Evolutionary conservation across 1,140 invertebrate genomes (phyloP).

Genomic region (Calephelis virginiensis): DNA sequence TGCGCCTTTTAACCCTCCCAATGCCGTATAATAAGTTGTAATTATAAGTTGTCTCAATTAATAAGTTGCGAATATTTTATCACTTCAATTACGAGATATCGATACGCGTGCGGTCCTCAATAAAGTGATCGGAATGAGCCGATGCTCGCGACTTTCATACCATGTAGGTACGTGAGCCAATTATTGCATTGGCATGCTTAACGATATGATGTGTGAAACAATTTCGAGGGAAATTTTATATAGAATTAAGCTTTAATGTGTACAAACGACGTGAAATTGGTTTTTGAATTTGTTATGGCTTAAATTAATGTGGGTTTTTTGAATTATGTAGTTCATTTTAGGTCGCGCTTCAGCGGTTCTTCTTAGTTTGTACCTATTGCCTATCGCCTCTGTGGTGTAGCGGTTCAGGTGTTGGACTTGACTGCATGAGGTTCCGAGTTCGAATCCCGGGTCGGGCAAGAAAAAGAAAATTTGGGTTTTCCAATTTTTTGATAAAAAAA

Average conservation of each 20-base stretch:
- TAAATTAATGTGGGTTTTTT: constrained; percentile 3
- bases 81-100: constrained; percentile 20
- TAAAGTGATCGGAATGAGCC: constrained; percentile 36
- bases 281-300: background rate
- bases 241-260: constrained; percentile 12
- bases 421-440: too few relatives aligned
- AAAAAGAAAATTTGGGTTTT: too few relatives aligned
- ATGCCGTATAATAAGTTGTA: background rate
- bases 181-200: constrained; percentile 34
- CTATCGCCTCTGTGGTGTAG: too few relatives aligned
- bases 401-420: too few relatives aligned
- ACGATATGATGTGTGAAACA: constrained; percentile 22
- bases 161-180: constrained; percentile 33
- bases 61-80: constrained; percentile 10
- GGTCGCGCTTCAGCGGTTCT: too few relatives aligned
- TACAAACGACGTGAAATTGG: constrained; percentile 9
- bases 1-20: too few relatives aligned
- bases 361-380: too few relatives aligned
- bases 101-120: constrained; percentile 31
- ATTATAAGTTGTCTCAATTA: constrained; percentile 6
- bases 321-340: background rate
- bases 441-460: too few relatives aligned
- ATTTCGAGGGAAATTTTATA: constrained; percentile 31
- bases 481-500: too few relatives aligned
- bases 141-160: constrained; percentile 35